Evolutionary conservation across 2,888 invertebrate genomes (phyloP).

Genomic region (Drosophila subsilvestris): DNA sequence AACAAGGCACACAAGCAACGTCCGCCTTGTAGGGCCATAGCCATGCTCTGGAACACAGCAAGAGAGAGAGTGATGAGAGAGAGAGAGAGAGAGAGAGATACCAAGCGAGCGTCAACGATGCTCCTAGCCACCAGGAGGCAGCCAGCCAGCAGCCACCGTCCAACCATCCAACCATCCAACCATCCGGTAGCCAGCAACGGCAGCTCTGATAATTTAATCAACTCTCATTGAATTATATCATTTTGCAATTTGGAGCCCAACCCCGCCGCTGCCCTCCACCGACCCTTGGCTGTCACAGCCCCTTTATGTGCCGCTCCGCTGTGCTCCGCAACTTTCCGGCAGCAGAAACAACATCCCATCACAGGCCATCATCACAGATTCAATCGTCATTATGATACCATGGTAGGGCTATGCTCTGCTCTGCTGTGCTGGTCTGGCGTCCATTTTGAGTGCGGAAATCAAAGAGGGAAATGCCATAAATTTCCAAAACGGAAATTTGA

Average conservation of each 20-base stretch:
- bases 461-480: slow-evolving; percentile 78
- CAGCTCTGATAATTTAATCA: slow-evolving; percentile 78
- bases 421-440: slow-evolving; percentile 38
- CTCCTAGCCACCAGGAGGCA: background rate
- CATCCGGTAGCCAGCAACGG: slow-evolving; percentile 11
- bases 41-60: background rate
- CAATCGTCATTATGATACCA: slow-evolving; percentile 76
- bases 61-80: background rate
- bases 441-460: slow-evolving; percentile 78
- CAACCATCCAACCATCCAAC: background rate
- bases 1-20: slow-evolving; percentile 73
- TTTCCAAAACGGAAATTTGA: slow-evolving; percentile 55
- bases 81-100: background rate
- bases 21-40: slow-evolving; percentile 39
- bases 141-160: background rate
- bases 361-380: slow-evolving; percentile 56
- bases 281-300: background rate
- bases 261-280: too few relatives aligned
- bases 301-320: background rate
- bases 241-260: slow-evolving; percentile 72
- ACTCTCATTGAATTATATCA: slow-evolving; percentile 81
- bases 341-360: slow-evolving; percentile 20
- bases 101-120: slow-evolving; percentile 17
- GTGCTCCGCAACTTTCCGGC: background rate
- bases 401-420: background rate